Evolutionary conservation across 30 jellyfish, hydroid and myxozoan genomes (phyloP).

Genomic region (Nemopilema nomurai): DNA sequence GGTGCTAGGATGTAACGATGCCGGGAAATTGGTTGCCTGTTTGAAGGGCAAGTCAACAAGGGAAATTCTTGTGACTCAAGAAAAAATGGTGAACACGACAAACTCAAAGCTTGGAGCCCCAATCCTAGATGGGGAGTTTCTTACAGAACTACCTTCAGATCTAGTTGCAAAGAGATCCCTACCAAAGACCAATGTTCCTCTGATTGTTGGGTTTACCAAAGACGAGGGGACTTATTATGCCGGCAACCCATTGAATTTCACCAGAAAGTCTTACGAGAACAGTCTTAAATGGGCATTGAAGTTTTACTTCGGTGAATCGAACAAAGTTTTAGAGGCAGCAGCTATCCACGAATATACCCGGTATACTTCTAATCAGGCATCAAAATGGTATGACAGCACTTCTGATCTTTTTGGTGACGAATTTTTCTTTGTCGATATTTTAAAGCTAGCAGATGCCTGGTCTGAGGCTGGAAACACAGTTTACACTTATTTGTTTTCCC

Average conservation of each 20-base stretch:
- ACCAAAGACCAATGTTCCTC: constrained; percentile 5
- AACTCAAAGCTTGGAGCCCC: background rate
- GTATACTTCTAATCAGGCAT: background rate
- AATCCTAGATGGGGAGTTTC: constrained; percentile 25
- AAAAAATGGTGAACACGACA: background rate
- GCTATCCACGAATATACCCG: background rate
- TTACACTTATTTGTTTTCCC: constrained; percentile 19
- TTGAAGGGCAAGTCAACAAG: background rate
- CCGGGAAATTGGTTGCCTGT: constrained; percentile 3
- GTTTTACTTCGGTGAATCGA: background rate
- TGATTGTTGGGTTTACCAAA: constrained; percentile 41
- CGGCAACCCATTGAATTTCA: background rate
- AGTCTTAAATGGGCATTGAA: background rate
- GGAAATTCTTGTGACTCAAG: constrained; percentile 13
- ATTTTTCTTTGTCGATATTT: background rate
- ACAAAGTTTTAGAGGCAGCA: background rate
- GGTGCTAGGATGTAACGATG: constrained; percentile 10
- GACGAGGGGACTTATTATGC: constrained; percentile 49
- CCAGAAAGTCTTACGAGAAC: constrained; percentile 5
- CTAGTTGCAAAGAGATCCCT: constrained; percentile 11
- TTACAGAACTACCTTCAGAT: constrained; percentile 19
- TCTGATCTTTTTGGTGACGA: constrained; percentile 12
- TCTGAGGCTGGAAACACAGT: background rate
- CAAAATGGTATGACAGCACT: background rate
- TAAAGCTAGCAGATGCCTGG: constrained; percentile 30